Conservation (phyloP, 2,888 invertebrate species). For the Epinotia nisella region DNA sequence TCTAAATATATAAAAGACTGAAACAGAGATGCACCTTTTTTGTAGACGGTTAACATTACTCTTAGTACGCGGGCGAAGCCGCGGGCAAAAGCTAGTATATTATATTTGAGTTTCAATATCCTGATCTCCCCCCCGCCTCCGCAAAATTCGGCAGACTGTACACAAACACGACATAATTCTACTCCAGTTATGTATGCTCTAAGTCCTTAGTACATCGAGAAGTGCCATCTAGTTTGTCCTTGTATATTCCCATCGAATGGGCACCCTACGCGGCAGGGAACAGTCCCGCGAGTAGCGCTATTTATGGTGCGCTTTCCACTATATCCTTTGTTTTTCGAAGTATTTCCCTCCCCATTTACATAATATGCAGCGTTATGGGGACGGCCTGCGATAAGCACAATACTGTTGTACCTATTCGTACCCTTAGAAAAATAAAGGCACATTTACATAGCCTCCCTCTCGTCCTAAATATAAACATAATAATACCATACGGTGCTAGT, state of each 20-base stretch:
- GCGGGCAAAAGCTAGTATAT: no score
- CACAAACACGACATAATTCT: no score
- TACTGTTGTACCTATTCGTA: constrained; percentile 9
- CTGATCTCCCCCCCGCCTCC: no score
- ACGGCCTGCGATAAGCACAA: constrained; percentile 39
- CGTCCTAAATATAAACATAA: neutral
- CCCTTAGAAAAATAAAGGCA: neutral
- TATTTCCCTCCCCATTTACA: constrained; percentile 59
- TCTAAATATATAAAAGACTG: no score
- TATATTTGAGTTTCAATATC: no score
- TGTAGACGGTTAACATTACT: no score
- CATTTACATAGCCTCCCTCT: constrained; percentile 9
- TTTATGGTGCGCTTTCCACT: constrained; percentile 80
- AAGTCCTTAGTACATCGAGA: no score
- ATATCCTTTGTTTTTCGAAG: constrained; percentile 80
- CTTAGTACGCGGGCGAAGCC: no score
- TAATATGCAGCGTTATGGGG: constrained; percentile 59
- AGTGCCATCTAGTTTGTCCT: neutral
- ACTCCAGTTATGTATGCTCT: no score
- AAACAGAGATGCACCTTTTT: no score
- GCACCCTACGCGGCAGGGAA: constrained; percentile 55
- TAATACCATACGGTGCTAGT: neutral
- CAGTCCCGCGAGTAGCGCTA: constrained; percentile 78
- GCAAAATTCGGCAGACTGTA: no score
- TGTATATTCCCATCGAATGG: constrained; percentile 8